These are phyloP conservation scores for Chironex yamaguchii DNA, from an alignment of 30 jellyfish, hydroid and myxozoan genomes.

Conservation along the genomic window DNA sequence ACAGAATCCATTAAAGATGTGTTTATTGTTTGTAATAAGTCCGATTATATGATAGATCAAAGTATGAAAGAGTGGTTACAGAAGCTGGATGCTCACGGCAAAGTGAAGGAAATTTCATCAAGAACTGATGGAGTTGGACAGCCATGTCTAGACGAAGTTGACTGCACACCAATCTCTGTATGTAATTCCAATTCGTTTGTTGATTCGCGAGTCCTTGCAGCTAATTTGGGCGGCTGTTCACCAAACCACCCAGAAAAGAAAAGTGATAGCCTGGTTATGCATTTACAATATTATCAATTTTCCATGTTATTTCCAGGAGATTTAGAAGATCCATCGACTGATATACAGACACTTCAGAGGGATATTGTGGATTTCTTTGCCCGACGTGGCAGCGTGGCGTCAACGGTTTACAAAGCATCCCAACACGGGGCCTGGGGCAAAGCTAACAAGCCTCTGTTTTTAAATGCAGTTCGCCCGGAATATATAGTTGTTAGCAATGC, in stretches of 20 bases:
- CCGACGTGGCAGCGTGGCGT: constrained; percentile 63
- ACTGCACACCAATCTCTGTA: constrained; percentile 49
- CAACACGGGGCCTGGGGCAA: constrained; percentile 72
- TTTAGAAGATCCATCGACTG: constrained; percentile 61
- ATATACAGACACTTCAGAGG: neutral
- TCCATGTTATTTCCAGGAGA: constrained; percentile 76
- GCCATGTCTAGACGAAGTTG: constrained; percentile 67
- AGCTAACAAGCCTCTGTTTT: constrained; percentile 60
- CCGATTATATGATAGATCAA: constrained; percentile 5
- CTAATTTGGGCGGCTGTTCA: constrained; percentile 78
- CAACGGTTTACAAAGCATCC: constrained; percentile 72
- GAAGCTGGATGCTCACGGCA: constrained; percentile 20
- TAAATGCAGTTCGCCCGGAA: constrained; percentile 62
- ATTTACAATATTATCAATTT: constrained; percentile 54
- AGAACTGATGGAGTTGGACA: constrained; percentile 33
- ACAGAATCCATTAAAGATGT: constrained; percentile 18
- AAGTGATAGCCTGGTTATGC: constrained; percentile 63
- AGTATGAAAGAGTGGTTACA: constrained; percentile 46
- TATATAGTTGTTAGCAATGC: constrained; percentile 69
- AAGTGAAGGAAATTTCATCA: constrained; percentile 40
- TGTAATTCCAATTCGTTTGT: constrained; percentile 63
- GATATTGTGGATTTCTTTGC: constrained; percentile 26
- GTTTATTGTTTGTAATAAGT: constrained; percentile 25
- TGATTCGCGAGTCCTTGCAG: constrained; percentile 58
- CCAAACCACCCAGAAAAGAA: constrained; percentile 22